A percentile compares a stretch with the other conserved stretches of the same genome.
Evolutionary conservation across 2,797 vertebrate genomes (phyloP).

Genomic region (Microcaecilia unicolor): DNA sequence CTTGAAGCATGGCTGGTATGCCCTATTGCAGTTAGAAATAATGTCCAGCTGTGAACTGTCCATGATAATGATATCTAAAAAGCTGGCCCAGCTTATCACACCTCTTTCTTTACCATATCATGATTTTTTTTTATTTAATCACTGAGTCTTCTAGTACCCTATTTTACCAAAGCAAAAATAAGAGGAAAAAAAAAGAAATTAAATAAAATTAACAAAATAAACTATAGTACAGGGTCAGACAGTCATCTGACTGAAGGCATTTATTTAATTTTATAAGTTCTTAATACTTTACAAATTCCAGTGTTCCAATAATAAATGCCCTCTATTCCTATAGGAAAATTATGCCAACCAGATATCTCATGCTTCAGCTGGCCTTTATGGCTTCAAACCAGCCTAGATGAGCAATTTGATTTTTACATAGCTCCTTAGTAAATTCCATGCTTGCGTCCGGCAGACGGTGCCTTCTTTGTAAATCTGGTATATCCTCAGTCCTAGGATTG

Average conservation of each 20-base stretch:
- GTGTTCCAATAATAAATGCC: conserved; percentile 5
- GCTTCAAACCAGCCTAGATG: conserved; percentile 18
- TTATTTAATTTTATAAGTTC: conserved; percentile 21
- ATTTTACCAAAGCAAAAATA: too few relatives aligned
- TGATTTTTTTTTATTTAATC: conserved; percentile 14
- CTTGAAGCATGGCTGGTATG: conserved; percentile 7
- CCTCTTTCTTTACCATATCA: conserved; percentile 14
- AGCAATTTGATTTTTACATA: conserved; percentile 22
- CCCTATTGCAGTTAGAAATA: too few relatives aligned
- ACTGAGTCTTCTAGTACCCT: conserved; percentile 19
- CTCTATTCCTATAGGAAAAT: conserved; percentile 14
- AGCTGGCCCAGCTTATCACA: conserved; percentile 2
- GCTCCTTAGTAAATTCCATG: conserved; percentile 35
- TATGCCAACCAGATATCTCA: conserved; percentile 11
- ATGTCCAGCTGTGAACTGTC: conserved; percentile 4
- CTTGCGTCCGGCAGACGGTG: conserved; percentile 63
- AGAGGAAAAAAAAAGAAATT: too few relatives aligned
- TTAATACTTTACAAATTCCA: conserved; percentile 12
- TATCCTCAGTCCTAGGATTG: conserved; percentile 54
- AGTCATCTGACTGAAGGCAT: conserved; percentile 43
- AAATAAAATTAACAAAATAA: conserved; percentile 26
- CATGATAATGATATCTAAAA: conserved; percentile 14
- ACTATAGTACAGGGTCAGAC: conserved; percentile 41
- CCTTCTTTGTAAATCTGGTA: conserved; percentile 55
- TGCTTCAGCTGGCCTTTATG: conserved; percentile 4